These are phyloP conservation scores for Glaucidium brasilianum DNA, from an alignment of 2,113 vertebrate species.

Conservation along the genomic window DNA sequence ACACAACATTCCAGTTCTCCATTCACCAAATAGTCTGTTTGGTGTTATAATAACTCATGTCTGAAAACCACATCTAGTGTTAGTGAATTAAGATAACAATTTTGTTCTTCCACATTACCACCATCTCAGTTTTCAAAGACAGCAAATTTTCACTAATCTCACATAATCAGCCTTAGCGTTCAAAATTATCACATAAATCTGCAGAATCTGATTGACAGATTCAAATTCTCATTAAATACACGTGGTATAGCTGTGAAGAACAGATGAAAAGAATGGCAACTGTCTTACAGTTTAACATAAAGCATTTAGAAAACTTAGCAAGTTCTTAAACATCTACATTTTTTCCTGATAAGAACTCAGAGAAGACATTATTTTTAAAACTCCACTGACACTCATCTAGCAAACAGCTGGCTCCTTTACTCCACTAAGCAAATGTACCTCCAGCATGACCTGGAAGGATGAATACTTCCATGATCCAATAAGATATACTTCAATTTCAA, in stretches of 20 bases:
- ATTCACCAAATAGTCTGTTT: not conserved
- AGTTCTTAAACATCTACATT: not conserved
- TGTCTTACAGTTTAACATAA: not conserved
- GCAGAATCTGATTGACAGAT: slow-evolving; percentile 14
- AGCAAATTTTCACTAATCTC: slow-evolving; percentile 27
- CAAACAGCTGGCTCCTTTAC: not conserved
- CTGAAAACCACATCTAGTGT: slow-evolving; percentile 1
- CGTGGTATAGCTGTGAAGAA: not conserved
- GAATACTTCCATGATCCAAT: not conserved
- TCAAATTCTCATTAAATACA: slow-evolving; percentile 17
- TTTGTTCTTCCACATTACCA: slow-evolving; percentile 24
- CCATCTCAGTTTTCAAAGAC: slow-evolving; percentile 17
- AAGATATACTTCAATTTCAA: not conserved
- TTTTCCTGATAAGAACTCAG: not conserved
- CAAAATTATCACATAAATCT: slow-evolving; percentile 8
- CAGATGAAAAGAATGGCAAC: not conserved
- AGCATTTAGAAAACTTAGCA: not conserved
- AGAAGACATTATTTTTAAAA: not conserved
- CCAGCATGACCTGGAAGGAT: not conserved
- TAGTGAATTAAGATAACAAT: not conserved
- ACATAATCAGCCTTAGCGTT: slow-evolving; percentile 28
- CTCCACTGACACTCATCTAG: not conserved
- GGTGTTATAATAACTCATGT: not conserved
- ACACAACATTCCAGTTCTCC: not conserved
- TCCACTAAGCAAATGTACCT: not conserved